Evolutionary conservation across 1,140 invertebrate species (phyloP), one percentile per base, ranked within the genome.

Genomic region (Saccostrea glomerata): DNA sequence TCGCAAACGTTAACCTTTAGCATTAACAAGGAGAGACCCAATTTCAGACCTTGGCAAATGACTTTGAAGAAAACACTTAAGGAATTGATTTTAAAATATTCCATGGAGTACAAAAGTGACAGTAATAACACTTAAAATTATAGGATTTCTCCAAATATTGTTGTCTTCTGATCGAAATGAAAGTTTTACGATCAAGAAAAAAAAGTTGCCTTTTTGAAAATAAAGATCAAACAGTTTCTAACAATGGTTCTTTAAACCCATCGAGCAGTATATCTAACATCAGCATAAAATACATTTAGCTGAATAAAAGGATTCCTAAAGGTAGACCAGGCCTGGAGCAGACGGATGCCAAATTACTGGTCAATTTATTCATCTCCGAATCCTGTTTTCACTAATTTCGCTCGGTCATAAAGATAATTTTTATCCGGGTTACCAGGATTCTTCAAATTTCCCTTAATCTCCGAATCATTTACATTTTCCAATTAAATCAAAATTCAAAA

Each of bases 211-310:
- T 17, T 60, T 17, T 17, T 60, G 9, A 58, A 58, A 58, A 58
- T 4, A 60, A 60, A 63, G 58, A 63, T 63, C 58, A 63, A 63
- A 20, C 58, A n/a, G 17, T 0, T 17, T 5, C 17, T 63, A n/a
- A 20, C 17, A 63, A 63, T 63, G 17, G 58, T 20, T 63, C n/a
- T 63, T 63, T 63, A 63, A 63, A 63, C 17, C 47, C 47, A 47
- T 63, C n/a, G 15, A 63, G 58, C 58, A 63, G n/a, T 63, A 63
- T 47, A 63, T 63, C 58, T 63, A n/a, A n/a, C 58, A 63, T 63
- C 58, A 63, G 17, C 15, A 20, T 63, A 63, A 63, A 63, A 63
- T 63, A 63, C n/a, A 63, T 20, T 20, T 63, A 25, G 15, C 70
- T 36, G 70, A 77, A 77, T 30, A 77, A 30, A 30, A 77, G 5